These are phyloP conservation scores for Neoitamus cyanurus DNA, from an alignment of 2,888 invertebrate species.

Conservation along the genomic window DNA sequence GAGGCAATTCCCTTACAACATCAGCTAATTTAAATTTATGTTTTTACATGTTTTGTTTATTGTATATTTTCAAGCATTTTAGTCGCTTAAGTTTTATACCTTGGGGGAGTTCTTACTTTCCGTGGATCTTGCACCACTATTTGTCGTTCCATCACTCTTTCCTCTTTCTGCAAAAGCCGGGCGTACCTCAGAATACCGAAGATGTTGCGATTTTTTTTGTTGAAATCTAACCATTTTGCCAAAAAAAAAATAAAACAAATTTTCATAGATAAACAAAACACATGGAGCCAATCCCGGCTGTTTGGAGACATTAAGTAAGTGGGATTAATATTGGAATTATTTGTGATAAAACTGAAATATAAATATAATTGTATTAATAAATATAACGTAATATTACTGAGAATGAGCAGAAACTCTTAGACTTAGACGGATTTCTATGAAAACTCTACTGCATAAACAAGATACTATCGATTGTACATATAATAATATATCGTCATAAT, in stretches of 20 bases:
- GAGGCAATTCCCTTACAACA: not conserved
- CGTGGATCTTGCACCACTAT: not conserved
- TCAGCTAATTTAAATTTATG: not conserved
- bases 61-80: not conserved
- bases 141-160: not conserved
- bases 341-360: constrained; percentile 39
- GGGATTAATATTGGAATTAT: constrained; percentile 44
- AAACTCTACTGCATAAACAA: constrained; percentile 2
- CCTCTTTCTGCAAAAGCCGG: not conserved
- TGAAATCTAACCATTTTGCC: constrained; percentile 3
- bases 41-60: not conserved
- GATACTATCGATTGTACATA: constrained; percentile 26
- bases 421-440: constrained; percentile 33
- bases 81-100: not conserved
- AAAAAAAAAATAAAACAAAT: constrained; percentile 7
- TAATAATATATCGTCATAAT: constrained; percentile 39
- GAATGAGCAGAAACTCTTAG: constrained; percentile 9
- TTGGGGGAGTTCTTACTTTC: not conserved
- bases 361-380: constrained; percentile 35
- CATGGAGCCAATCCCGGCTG: not conserved
- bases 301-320: constrained; percentile 30
- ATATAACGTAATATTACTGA: constrained; percentile 13
- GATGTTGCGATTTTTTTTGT: not conserved
- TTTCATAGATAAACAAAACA: not conserved
- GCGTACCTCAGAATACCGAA: not conserved